phyloP scores from a whole-genome alignment of 1,140 invertebrate genomes.

The Samia ricini region DNA sequence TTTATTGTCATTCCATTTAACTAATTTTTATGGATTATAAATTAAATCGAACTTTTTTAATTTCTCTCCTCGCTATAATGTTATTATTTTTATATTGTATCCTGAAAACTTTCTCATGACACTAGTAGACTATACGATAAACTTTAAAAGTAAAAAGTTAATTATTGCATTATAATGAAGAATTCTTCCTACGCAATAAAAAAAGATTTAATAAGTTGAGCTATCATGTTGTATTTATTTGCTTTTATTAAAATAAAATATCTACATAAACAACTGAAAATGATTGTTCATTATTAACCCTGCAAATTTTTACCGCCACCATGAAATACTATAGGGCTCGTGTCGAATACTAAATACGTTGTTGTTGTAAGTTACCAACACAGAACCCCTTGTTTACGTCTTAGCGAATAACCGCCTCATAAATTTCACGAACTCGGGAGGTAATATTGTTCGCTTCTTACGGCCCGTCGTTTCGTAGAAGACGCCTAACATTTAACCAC shows the following conservation, averaged over 20 bases:
- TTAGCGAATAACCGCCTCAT: constrained; percentile 49
- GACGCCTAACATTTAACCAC: constrained; percentile 32
- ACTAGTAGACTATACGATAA: too few relatives aligned
- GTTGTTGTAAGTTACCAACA: constrained; percentile 7
- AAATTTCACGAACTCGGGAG: constrained; percentile 53
- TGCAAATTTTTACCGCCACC: neutral
- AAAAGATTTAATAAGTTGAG: too few relatives aligned
- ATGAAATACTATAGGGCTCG: neutral
- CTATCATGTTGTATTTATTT: neutral
- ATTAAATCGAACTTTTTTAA: too few relatives aligned
- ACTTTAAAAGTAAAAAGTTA: too few relatives aligned
- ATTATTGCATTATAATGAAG: too few relatives aligned
- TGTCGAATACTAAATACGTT: constrained; percentile 11
- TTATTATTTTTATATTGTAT: too few relatives aligned
- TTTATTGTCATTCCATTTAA: too few relatives aligned
- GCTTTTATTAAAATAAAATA: neutral
- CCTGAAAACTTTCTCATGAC: too few relatives aligned
- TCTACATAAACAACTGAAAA: neutral
- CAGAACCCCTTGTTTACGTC: constrained; percentile 39
- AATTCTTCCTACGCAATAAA: too few relatives aligned
- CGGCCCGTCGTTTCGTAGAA: constrained; percentile 33
- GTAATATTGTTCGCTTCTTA: constrained; percentile 56
- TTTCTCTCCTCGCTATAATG: too few relatives aligned
- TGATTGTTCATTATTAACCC: neutral
- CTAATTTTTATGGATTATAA: too few relatives aligned